Base-by-base conservation (phyloP, 2,888 invertebrate species). In the Caprella mutica region DNA sequence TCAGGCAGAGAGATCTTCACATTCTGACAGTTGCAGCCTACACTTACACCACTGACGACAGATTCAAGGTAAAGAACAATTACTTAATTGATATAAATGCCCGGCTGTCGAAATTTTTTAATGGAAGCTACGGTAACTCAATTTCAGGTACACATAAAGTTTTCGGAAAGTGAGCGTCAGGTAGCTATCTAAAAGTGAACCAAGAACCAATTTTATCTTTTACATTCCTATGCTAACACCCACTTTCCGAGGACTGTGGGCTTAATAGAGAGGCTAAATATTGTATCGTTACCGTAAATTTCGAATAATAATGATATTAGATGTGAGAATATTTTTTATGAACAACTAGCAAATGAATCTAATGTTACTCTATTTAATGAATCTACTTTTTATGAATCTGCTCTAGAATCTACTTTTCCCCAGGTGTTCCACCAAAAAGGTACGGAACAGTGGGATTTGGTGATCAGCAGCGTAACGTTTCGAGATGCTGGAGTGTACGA, bases 401-500 rank as follows among this genome's bases (percentile, higher is more conserved):
- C n/a, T n/a, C n/a, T n/a, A n/a, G n/a, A n/a, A n/a, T n/a, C n/a
- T n/a, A n/a, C n/a, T n/a, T n/a, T 9, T 23, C 17, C 17, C n/a
- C 56, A 62, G 62, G 62, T 62, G 21, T 54, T 48, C 44, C 62
- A 59, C 51, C 58, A 55, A n/a, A 30, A 43, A n/a, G 62, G 58
- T 29, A 56, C 62, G 14, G 62, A 62, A 29, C 42, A 62, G 40
- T 62, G 58, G 58, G 55, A 51, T 42, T 44, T 62, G 54, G 62
- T 58, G 42, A 54, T 62, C 26, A 59, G 53, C 40, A 58, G 58
- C 21, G 62, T 62, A 27, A 62, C 62, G 39, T 62, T 58, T 43
- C 29, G 61, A 30, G 61, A 61, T 44, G 43, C 52, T 5, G 61
- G 61, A 29, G 46, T 61, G 19, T 62, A 62, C 50, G 62, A 62